Evolutionary conservation across 2,113 vertebrate species (phyloP).

Genomic region (Puma concolor): DNA sequence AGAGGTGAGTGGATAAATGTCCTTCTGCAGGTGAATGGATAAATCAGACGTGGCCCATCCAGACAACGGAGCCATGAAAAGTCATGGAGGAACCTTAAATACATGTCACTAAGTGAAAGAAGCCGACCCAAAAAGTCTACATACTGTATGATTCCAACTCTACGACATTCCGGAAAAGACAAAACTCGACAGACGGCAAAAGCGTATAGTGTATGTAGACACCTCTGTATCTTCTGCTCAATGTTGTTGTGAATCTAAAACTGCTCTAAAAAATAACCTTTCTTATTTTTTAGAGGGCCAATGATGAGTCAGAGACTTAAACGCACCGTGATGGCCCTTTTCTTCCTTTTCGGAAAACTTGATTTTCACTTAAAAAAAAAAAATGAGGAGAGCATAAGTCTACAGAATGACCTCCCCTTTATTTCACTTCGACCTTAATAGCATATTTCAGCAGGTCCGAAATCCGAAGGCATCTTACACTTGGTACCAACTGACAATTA

Average conservation of each 20-base stretch:
- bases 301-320: not conserved
- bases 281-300: not conserved
- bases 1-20: no score
- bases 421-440: not conserved
- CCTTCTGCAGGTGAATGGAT: not conserved
- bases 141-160: no score
- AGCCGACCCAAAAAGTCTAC: not conserved
- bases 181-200: not conserved
- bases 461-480: not conserved
- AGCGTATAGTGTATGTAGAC: no score
- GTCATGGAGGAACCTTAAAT: not conserved
- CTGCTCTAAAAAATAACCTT: not conserved
- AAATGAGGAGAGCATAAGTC: no score
- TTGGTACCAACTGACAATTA: not conserved
- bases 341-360: not conserved
- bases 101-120: not conserved
- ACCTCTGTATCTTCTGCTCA: not conserved
- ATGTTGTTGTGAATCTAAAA: not conserved
- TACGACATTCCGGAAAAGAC: not conserved
- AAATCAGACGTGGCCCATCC: no score
- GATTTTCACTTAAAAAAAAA: not conserved
- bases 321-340: not conserved
- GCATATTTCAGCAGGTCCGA: not conserved
- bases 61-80: not conserved
- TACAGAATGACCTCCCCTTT: no score